phyloP scores from a whole-genome alignment of 2,113 vertebrate species.

The Ibidorhyncha struthersii region DNA sequence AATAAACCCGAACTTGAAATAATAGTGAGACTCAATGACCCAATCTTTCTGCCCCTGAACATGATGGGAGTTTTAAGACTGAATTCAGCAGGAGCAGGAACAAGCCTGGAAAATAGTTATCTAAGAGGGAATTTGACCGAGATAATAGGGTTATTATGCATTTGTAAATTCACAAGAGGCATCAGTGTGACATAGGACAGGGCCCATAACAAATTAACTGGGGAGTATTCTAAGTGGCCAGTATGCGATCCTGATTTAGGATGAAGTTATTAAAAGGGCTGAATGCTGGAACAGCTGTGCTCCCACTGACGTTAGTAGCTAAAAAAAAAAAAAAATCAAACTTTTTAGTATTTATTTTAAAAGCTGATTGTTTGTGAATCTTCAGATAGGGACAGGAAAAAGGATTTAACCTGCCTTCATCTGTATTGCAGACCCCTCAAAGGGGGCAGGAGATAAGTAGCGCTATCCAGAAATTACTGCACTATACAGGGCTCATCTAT shows the following conservation, averaged over 20 bases:
- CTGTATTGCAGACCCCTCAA: neutral
- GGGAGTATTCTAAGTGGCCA: neutral
- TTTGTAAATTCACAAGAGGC: neutral
- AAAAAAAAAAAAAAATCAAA: neutral
- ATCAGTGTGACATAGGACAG: neutral
- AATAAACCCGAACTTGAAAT: slow-evolving; percentile 20
- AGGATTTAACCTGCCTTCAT: neutral
- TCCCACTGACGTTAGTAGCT: neutral
- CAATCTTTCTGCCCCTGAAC: neutral
- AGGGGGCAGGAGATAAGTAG: neutral
- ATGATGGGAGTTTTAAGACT: neutral
- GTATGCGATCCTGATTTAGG: neutral
- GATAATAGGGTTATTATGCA: neutral
- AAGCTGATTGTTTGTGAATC: neutral
- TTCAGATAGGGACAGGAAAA: neutral
- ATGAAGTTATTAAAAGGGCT: neutral
- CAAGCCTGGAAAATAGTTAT: slow-evolving; percentile 13
- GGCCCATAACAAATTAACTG: slow-evolving; percentile 19
- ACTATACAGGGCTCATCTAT: neutral
- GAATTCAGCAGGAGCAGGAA: neutral
- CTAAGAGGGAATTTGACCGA: slow-evolving; percentile 29
- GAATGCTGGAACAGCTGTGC: neutral
- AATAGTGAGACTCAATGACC: neutral
- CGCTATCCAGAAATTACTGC: neutral
- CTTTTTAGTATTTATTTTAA: neutral